A percentile compares a stretch with the other conserved stretches of the same genome.
These are phyloP conservation scores for Rhabdomys dilectus DNA, from an alignment of 2,113 vertebrate genomes.

Conservation along the genomic window DNA sequence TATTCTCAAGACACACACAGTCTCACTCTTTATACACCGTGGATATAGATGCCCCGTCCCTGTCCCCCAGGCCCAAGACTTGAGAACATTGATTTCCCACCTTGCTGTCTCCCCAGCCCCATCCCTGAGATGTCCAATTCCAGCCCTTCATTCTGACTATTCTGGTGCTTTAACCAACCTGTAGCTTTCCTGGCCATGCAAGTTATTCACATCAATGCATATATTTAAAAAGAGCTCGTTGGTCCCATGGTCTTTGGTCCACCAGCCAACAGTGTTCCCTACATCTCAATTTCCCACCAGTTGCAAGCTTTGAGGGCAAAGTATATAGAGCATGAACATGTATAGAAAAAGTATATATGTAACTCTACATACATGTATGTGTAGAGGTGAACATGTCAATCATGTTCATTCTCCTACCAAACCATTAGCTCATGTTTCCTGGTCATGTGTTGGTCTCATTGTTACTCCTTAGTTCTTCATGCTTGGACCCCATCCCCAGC, in stretches of 20 bases:
- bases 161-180: neutral
- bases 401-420: neutral
- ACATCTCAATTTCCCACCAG: neutral
- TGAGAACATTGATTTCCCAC: neutral
- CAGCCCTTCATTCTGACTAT: neutral
- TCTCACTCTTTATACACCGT: neutral
- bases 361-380: no score
- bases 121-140: no score
- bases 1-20: neutral
- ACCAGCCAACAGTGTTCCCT: neutral
- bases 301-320: neutral
- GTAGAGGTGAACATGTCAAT: neutral
- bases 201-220: neutral
- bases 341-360: no score
- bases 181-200: neutral
- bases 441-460: neutral
- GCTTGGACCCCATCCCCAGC: neutral
- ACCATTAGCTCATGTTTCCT: neutral
- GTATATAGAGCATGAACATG: no score
- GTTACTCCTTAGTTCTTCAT: neutral
- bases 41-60: neutral
- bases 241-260: neutral
- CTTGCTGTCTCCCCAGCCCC: neutral
- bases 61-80: neutral
- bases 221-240: neutral